Percentiles rank a stretch among this genome's conserved stretches.
Conservation (phyloP, 2,113 vertebrate species). For the Eulemur macaco region DNA sequence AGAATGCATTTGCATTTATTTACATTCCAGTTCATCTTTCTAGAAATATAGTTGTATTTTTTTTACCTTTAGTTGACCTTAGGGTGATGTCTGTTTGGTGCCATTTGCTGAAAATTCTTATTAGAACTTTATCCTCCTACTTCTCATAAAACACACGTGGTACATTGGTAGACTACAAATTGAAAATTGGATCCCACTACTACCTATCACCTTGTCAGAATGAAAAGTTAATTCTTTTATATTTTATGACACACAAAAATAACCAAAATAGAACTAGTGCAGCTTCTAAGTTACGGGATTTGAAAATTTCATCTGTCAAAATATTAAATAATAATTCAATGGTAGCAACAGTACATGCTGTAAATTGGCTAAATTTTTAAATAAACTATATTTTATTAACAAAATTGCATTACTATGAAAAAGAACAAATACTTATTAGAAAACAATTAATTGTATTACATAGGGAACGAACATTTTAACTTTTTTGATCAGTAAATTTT, state of each 20-base stretch:
- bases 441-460: background rate
- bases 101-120: constrained; percentile 79
- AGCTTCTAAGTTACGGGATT: background rate
- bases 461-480: background rate
- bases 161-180: constrained; percentile 62
- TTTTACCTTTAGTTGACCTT: constrained; percentile 76
- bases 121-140: constrained; percentile 74
- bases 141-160: constrained; percentile 73
- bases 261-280: background rate
- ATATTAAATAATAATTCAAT: background rate
- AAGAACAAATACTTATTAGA: background rate
- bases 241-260: background rate
- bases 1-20: background rate
- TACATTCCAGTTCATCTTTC: constrained; percentile 31
- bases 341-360: background rate
- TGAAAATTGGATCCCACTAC: constrained; percentile 67
- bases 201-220: constrained; percentile 72
- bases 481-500: constrained; percentile 3
- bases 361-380: background rate
- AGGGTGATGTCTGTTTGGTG: constrained; percentile 73
- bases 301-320: constrained; percentile 12
- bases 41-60: constrained; percentile 43
- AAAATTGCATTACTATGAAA: background rate
- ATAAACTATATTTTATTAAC: background rate
- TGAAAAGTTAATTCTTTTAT: constrained; percentile 36